Evolutionary conservation across 2,888 invertebrate species (phyloP), one percentile per base, ranked within the genome.

Genomic region (Drosophila borealis): DNA sequence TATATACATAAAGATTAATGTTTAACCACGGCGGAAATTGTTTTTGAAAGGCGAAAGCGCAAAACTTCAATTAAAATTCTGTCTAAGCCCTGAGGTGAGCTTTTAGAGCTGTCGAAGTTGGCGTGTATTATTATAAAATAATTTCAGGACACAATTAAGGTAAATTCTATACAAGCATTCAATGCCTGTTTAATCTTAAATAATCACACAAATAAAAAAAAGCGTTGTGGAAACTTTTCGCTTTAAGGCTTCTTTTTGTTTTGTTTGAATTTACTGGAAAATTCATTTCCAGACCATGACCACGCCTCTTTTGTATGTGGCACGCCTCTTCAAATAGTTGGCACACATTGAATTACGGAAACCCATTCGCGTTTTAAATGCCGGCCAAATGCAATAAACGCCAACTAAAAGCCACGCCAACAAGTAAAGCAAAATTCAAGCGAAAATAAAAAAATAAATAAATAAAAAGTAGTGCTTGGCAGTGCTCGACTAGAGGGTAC

Each of bases 381-480:
- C 67, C 56, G 57, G 63, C 74, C 65, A 83, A 83, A 78, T 80
- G 83, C 83, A 81, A 81, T 81, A 81, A 81, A 81, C 70, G 81
- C 86, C 83, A 84, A 67, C 71, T 68, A 71, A 84, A 78, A 78
- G 81, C 74, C 68, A 81, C 74, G 68, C 67, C 65, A 68, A 53
- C 67, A 71, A 77, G 60, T 57, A 66, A 51, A 36, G 39, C 25
- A 19, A 54, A 60, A 56, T 63, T 36, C 56, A 42, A 61, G 33
- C 56, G 44, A 36, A 25, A 46, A 42, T 21, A 57, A 54, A 33
- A 55, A 41, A 39, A 59, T 56, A 42, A 37, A 60, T 8, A 14
- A 17, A 13, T 46, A 11, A 39, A 60, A 14, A 37, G 8, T 11
- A 2, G 8, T 29, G 29, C 29, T 29, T n/a, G 21, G 49, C 5